A percentile compares a stretch with the other conserved stretches of the same genome.
Evolutionary conservation across 2,113 vertebrate species (phyloP).

Genomic region (Oxyruncus cristatus): DNA sequence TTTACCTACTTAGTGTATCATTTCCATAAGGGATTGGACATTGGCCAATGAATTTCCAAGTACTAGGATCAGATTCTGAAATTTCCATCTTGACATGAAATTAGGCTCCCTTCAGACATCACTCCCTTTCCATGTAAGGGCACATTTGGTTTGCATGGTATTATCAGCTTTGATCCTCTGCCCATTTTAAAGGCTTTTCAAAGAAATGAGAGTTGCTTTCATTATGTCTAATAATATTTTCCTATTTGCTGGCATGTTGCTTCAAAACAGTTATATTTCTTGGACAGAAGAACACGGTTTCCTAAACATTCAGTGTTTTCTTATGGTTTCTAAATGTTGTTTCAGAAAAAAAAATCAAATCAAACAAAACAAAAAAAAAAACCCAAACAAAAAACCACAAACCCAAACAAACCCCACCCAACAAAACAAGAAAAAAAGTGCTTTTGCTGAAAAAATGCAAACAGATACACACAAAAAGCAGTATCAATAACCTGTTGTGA

Average conservation of each 20-base stretch:
- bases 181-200: background rate
- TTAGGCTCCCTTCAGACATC: background rate
- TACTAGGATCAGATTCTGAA: background rate
- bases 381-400: no score
- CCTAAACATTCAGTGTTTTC: background rate
- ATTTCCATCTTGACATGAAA: background rate
- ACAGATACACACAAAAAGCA: background rate
- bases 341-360: background rate
- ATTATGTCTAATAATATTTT: background rate
- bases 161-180: background rate
- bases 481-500: background rate
- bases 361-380: background rate
- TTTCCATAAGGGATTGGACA: background rate
- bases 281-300: background rate
- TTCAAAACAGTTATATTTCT: background rate
- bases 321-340: background rate
- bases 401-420: background rate
- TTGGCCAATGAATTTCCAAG: background rate
- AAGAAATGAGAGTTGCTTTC: background rate
- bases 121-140: background rate
- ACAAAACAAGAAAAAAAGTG: background rate
- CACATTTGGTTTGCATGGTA: background rate
- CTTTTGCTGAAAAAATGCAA: background rate
- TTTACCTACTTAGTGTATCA: background rate
- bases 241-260: background rate